Base-by-base conservation (phyloP, 2,888 invertebrate species). In the Trichogramma dendrolimi region DNA sequence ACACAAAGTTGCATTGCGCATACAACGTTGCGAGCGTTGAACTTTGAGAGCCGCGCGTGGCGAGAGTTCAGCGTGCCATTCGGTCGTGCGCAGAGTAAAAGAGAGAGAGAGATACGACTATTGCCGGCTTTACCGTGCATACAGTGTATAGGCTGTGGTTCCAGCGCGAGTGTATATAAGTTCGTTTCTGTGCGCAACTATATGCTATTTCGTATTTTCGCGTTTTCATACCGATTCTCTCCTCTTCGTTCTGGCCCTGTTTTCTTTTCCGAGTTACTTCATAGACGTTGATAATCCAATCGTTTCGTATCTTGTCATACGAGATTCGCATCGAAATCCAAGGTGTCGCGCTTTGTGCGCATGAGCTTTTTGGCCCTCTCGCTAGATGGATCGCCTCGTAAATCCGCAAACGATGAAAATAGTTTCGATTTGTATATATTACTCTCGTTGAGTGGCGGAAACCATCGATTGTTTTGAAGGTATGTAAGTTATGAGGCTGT, bases 61-160 rank as follows among this genome's bases (percentile, higher is more conserved):
- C 49, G 54, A 41, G 63, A 58, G 64, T 64, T 61, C 61, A 64
- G 55, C 58, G 27, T 27, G 48, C 61, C 58, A 64, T 64, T 64
- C 61, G 64, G 58, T 64, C 61, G 56, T 61, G 48, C n/a, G 8
- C 48, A 14, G 5, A 4, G 5, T 6, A 11, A 5, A 2, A 5
- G 11, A 7, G 11, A 48, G 48, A 14, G 11, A 47, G n/a, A 47
- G 14, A 47, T 14, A 11, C 48, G 48, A 48, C 48, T 48, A 10
- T 47, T 11, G 6, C 11, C 6, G 47, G n/a, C 10, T 6, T 10
- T 8, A 11, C 10, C 1, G n/a, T 47, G 5, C 7, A 11, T 47
- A 11, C 8, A 11, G n/a, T 4, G n/a, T 10, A 6, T 6, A n/a
- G 48, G 48, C 48, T 14, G 5, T 6, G 11, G 11, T 48, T 14